A percentile compares a stretch with the other conserved stretches of the same genome.
phyloP scores from a whole-genome alignment of 2,797 vertebrate genomes.

The Otolemur crassicaudatus region DNA sequence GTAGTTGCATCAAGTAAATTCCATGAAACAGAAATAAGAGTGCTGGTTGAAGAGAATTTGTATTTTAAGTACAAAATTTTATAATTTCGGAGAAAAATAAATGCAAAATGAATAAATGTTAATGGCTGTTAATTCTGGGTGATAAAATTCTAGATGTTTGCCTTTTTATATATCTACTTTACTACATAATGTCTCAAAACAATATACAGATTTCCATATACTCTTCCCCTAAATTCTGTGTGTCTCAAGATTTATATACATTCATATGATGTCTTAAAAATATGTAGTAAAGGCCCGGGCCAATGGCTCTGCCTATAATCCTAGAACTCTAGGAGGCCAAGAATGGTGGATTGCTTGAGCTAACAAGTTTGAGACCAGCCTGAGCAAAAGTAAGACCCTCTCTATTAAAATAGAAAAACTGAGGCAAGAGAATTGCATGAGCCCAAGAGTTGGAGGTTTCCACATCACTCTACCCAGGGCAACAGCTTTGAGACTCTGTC shows the following conservation, averaged over 20 bases:
- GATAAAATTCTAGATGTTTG: slow-evolving; percentile 33
- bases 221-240: neutral
- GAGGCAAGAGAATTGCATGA: too few relatives aligned
- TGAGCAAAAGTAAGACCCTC: too few relatives aligned
- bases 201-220: neutral
- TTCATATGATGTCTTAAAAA: neutral
- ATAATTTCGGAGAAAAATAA: neutral
- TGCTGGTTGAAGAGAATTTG: neutral
- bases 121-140: slow-evolving; percentile 24
- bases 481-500: too few relatives aligned
- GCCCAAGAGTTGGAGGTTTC: too few relatives aligned
- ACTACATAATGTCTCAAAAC: slow-evolving; percentile 22
- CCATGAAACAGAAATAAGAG: slow-evolving; percentile 48
- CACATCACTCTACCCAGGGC: too few relatives aligned
- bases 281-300: neutral
- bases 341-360: too few relatives aligned
- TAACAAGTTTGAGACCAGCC: too few relatives aligned
- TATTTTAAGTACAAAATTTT: slow-evolving; percentile 55
- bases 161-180: neutral
- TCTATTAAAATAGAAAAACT: too few relatives aligned
- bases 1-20: slow-evolving; percentile 11
- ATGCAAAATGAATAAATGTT: slow-evolving; percentile 44
- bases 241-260: neutral
- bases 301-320: too few relatives aligned
- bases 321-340: too few relatives aligned